A percentile compares a stretch with the other conserved stretches of the same genome.
These are phyloP conservation scores for Noctuana brunneofusca DNA, from an alignment of 2,888 invertebrate genomes.

Conservation along the genomic window DNA sequence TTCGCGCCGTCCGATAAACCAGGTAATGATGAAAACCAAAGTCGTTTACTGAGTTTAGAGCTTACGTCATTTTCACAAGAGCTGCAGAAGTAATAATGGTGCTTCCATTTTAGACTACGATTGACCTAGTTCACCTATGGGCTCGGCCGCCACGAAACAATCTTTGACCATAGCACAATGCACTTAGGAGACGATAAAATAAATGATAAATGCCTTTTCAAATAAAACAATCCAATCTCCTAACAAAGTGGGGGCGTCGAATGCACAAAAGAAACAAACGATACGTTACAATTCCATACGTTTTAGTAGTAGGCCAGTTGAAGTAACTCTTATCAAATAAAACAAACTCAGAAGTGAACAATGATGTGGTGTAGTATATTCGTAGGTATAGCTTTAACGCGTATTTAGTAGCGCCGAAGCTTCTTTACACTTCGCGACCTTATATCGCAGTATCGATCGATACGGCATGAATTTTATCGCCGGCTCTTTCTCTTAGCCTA, in stretches of 20 bases:
- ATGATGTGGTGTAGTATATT: slow-evolving; percentile 65
- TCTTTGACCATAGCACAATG: slow-evolving; percentile 63
- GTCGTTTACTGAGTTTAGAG: slow-evolving; percentile 54
- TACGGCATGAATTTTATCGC: too few species aligned
- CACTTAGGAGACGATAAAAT: slow-evolving; percentile 48
- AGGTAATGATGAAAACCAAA: slow-evolving; percentile 53
- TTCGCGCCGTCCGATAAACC: slow-evolving; percentile 58
- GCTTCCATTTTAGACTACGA: slow-evolving; percentile 67
- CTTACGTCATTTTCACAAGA: slow-evolving; percentile 64
- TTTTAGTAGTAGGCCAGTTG: slow-evolving; percentile 60
- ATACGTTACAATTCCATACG: slow-evolving; percentile 67
- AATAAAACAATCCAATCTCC: slow-evolving; percentile 67
- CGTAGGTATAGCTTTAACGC: slow-evolving; percentile 56
- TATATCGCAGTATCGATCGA: neutral
- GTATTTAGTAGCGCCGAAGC: slow-evolving; percentile 43
- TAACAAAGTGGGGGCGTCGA: slow-evolving; percentile 65
- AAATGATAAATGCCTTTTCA: slow-evolving; percentile 53
- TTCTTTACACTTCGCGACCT: slow-evolving; percentile 49
- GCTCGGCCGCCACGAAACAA: slow-evolving; percentile 63
- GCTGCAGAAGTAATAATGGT: slow-evolving; percentile 59
- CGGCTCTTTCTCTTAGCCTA: too few species aligned
- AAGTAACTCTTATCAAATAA: slow-evolving; percentile 77
- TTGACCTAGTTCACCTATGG: slow-evolving; percentile 66
- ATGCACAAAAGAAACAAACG: slow-evolving; percentile 67
- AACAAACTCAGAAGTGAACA: slow-evolving; percentile 77